Conservation (phyloP, 2,113 vertebrate species). For the Albula goreensis region DNA sequence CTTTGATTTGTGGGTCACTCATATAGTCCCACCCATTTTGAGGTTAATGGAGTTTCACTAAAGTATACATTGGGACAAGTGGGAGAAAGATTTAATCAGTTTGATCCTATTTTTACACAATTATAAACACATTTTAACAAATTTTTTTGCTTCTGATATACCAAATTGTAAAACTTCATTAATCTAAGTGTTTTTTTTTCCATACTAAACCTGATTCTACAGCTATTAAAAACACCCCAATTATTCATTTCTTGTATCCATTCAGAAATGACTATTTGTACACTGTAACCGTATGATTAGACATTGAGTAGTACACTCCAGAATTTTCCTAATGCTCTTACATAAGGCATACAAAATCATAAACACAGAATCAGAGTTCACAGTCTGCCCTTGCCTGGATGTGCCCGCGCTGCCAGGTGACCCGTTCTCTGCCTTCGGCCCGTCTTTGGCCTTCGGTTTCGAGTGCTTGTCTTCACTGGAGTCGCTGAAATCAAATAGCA, state of each 20-base stretch:
- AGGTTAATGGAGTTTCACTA: no score
- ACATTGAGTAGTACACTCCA: no score
- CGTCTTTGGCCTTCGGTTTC: slow-evolving; percentile 79
- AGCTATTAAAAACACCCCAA: no score
- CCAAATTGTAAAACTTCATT: background rate
- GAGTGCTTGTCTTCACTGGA: slow-evolving; percentile 81
- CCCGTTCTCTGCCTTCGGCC: slow-evolving; percentile 64
- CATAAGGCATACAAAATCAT: background rate
- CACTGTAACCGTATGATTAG: no score
- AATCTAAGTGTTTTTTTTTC: background rate
- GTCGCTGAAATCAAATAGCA: slow-evolving; percentile 71
- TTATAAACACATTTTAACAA: no score
- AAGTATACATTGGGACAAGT: no score
- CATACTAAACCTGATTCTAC: no score
- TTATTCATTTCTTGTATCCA: no score
- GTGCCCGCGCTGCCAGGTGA: slow-evolving; percentile 52
- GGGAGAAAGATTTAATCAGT: background rate
- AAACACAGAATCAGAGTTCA: background rate
- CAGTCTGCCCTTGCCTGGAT: slow-evolving; percentile 62
- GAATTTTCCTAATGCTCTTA: background rate
- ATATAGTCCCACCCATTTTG: no score
- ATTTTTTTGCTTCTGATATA: background rate
- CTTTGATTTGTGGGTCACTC: no score
- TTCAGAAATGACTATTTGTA: no score
- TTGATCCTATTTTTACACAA: background rate